phyloP scores from a whole-genome alignment of 2,888 invertebrate genomes.

The Andrena dorsata region DNA sequence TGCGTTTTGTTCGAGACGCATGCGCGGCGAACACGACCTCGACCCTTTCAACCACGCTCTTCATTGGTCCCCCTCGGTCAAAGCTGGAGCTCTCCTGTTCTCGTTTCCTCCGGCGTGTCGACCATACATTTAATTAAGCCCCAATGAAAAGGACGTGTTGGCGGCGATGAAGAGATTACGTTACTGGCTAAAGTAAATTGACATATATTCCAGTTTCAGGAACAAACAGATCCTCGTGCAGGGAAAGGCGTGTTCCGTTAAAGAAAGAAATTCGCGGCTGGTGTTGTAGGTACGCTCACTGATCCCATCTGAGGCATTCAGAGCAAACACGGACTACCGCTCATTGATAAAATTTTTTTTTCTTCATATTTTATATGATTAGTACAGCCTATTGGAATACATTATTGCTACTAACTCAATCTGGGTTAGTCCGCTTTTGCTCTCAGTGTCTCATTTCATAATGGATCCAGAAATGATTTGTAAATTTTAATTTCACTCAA shows the following conservation, averaged over 20 bases:
- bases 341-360: no score
- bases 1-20: conserved; percentile 47
- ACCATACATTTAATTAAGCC: conserved; percentile 79
- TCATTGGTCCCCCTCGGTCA: conserved; percentile 62
- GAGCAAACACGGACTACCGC: no score
- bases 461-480: background rate
- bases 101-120: conserved; percentile 70
- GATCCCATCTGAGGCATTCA: background rate
- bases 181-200: conserved; percentile 51
- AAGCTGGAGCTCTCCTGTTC: conserved; percentile 63
- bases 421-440: no score
- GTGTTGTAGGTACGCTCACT: background rate
- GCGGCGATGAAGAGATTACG: conserved; percentile 70
- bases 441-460: background rate
- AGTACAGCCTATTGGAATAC: no score
- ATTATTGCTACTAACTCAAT: no score
- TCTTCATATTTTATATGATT: no score
- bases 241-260: background rate
- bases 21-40: conserved; percentile 64
- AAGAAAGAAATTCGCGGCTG: conserved; percentile 9
- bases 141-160: conserved; percentile 79
- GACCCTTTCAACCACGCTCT: conserved; percentile 64
- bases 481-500: background rate
- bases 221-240: conserved; percentile 22
- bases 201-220: conserved; percentile 50